Conservation (phyloP, 2,113 vertebrate genomes). For the Pomatostomus ruficeps region DNA sequence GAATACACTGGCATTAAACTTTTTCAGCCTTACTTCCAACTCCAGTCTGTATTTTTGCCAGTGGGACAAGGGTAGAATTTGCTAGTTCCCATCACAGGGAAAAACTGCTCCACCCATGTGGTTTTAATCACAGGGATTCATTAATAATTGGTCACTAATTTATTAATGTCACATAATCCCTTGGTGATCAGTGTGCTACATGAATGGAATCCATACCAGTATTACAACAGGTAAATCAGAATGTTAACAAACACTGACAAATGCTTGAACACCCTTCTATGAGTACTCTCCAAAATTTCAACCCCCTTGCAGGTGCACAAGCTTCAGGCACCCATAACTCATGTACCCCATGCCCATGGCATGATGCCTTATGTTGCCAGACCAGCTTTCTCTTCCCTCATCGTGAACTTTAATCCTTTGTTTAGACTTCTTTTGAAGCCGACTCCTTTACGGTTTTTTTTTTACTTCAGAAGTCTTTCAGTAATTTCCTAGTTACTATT, state of each 20-base stretch:
- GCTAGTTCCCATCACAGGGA: background rate
- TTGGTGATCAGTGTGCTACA: background rate
- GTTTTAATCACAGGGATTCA: background rate
- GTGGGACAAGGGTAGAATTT: background rate
- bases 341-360: accelerated
- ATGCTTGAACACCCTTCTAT: background rate
- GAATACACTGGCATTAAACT: background rate
- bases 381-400: background rate
- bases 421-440: background rate
- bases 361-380: accelerated
- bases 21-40: background rate
- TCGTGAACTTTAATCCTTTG: background rate
- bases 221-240: background rate
- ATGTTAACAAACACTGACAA: background rate
- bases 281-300: background rate
- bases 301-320: background rate
- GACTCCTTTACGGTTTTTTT: background rate
- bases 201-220: accelerated
- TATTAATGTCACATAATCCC: background rate
- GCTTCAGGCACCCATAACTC: background rate
- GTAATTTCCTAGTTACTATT: conserved; percentile 52
- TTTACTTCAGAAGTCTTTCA: background rate
- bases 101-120: background rate
- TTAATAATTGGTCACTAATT: background rate
- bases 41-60: background rate